Evolutionary conservation across 2,888 invertebrate species (phyloP), one percentile per base, ranked within the genome.

Genomic region (Drosophila sordidula): DNA sequence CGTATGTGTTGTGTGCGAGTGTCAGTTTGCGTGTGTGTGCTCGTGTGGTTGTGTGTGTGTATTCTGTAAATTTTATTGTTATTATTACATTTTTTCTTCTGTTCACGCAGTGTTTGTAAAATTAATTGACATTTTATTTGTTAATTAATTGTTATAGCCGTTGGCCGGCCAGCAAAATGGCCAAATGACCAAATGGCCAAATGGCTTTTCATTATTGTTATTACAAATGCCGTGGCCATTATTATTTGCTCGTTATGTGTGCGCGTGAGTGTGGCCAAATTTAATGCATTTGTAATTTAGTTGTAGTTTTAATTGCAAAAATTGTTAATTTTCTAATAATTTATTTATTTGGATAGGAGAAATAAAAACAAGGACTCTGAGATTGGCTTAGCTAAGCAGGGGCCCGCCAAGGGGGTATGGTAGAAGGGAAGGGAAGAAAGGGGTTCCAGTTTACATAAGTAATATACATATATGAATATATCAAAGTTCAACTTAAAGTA

Each of bases 61-160:
- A 50, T 66, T 72, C 49, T 80, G 79, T 75, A 71, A 76, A 89
- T 89, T 90, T 90, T 88, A 90, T 87, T 90, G 84, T 83, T 90
- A 80, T 87, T 75, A 80, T 75, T 75, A 55, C 70, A 73, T 36
- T 76, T 42, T 59, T 59, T 29, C 34, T 69, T 80, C 44, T 50
- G 62, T 56, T 80, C 78, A 82, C 79, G 78, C 82, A 77, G 76
- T 80, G 85, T 85, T 83, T 89, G 84, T 83, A 83, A 90, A 89
- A 91, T 90, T 91, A 91, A 90, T 91, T 91, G 90, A 90, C 91
- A 90, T 90, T 91, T 90, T 90, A 90, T 90, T 91, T 90, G 90
- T 89, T 91, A 90, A 91, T 91, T 90, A 91, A 91, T 90, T 90
- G 90, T 89, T 80, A 85, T 76, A 79, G 89, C 79, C 69, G 80